Conservation (phyloP, 2,113 vertebrate species). For the Nothoprocta perdicaria region DNA sequence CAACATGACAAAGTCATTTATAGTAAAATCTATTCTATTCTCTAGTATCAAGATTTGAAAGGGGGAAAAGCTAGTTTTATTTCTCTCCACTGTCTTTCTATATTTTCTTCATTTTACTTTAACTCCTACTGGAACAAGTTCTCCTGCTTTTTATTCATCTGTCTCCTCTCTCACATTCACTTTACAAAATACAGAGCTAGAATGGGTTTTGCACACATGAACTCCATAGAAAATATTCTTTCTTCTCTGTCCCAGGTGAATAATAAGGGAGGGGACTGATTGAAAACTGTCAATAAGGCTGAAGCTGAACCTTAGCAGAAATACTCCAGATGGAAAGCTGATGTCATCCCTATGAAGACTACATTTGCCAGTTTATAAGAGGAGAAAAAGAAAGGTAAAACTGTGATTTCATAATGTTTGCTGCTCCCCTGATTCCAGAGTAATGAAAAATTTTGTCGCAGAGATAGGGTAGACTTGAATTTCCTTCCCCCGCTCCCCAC, state of each 20-base stretch:
- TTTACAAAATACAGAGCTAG: neutral
- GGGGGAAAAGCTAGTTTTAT: accelerated
- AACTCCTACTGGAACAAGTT: neutral
- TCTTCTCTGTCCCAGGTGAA: neutral
- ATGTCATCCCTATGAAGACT: neutral
- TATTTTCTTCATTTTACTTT: neutral
- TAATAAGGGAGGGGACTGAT: neutral
- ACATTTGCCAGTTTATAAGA: neutral
- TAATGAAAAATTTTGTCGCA: neutral
- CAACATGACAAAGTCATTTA: neutral
- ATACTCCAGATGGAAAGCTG: neutral
- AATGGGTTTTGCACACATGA: neutral
- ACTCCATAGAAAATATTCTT: neutral
- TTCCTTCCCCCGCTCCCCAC: neutral
- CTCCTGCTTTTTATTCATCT: neutral
- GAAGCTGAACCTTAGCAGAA: neutral
- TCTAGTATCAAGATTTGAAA: neutral
- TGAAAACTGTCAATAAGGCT: neutral
- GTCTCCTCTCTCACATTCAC: accelerated
- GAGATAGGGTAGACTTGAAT: neutral
- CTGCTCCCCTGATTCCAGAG: neutral
- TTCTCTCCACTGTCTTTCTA: neutral
- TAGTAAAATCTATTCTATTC: neutral
- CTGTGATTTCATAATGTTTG: neutral
- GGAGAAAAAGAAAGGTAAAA: neutral